These are phyloP conservation scores for Podarcis cretensis DNA, from an alignment of 2,113 vertebrate species.

Conservation along the genomic window DNA sequence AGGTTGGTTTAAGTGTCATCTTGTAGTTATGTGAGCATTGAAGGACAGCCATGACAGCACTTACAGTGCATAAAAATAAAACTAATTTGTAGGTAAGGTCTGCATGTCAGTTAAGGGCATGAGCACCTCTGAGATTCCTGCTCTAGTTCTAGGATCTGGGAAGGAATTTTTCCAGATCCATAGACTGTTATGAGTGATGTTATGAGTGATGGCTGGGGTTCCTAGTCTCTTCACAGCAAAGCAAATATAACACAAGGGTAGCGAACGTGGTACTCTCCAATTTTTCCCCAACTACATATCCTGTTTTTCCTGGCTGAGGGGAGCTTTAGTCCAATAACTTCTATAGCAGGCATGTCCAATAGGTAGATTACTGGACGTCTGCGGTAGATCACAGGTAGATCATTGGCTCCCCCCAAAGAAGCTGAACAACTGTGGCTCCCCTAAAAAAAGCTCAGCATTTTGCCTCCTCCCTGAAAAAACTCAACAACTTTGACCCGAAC, in stretches of 20 bases:
- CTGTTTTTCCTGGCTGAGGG: not conserved
- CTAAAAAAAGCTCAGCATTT: no score
- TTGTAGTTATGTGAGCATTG: not conserved
- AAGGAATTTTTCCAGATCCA: not conserved
- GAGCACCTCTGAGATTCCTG: not conserved
- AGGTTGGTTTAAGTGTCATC: not conserved
- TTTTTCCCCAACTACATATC: no score
- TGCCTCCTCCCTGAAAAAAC: no score
- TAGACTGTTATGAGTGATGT: not conserved
- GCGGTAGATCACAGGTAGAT: no score
- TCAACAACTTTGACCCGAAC: no score
- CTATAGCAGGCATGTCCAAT: no score
- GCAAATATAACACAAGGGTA: not conserved
- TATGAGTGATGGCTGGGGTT: not conserved
- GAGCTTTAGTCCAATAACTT: no score
- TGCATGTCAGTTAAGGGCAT: not conserved
- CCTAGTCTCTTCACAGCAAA: not conserved
- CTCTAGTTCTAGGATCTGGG: not conserved
- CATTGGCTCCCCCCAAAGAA: no score
- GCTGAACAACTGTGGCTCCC: no score
- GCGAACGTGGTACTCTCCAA: no score
- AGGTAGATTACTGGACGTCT: no score
- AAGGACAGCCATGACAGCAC: not conserved
- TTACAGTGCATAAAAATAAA: not conserved
- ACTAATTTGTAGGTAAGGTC: not conserved